These are phyloP conservation scores for Isoperla grammatica DNA, from an alignment of 2,888 invertebrate species.

Conservation along the genomic window DNA sequence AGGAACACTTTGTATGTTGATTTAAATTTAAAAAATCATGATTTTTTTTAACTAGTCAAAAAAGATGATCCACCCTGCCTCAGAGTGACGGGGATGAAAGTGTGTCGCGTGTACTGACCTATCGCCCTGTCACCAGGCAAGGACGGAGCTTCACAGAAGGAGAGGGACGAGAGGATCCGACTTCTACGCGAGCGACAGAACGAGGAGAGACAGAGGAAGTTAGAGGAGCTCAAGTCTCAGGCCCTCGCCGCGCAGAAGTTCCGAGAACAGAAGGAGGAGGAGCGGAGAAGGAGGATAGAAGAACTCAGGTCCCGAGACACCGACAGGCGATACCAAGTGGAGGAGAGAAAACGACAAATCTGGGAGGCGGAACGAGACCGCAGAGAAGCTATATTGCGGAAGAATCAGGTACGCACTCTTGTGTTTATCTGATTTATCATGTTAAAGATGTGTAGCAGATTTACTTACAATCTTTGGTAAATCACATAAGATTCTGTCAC, in stretches of 20 bases:
- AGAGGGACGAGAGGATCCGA: conserved; percentile 41
- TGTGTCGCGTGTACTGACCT: too few relatives aligned
- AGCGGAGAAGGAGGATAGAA: conserved; percentile 73
- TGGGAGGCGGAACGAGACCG: conserved; percentile 84
- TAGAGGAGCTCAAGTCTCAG: conserved; percentile 84
- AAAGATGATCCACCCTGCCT: too few relatives aligned
- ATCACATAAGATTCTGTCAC: too few relatives aligned
- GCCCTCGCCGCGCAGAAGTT: conserved; percentile 84
- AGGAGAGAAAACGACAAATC: conserved; percentile 83
- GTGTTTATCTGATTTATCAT: too few relatives aligned
- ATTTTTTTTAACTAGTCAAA: too few relatives aligned
- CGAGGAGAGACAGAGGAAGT: conserved; percentile 80
- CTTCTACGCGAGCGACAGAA: conserved; percentile 75
- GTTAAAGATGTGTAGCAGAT: too few relatives aligned
- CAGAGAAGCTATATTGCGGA: conserved; percentile 76
- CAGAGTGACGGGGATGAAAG: too few relatives aligned
- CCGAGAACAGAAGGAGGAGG: conserved; percentile 83
- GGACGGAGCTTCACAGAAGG: conserved; percentile 34
- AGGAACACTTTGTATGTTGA: too few relatives aligned
- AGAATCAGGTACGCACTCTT: conserved; percentile 54
- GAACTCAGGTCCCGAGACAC: conserved; percentile 74
- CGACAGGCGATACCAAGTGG: conserved; percentile 63
- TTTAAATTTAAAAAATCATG: too few relatives aligned
- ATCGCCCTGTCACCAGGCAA: conserved; percentile 23
- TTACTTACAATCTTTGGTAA: too few relatives aligned